Evolutionary conservation across 2,113 vertebrate genomes (phyloP), one percentile per base, ranked within the genome.

Genomic region (Gorsachius goisagi): DNA sequence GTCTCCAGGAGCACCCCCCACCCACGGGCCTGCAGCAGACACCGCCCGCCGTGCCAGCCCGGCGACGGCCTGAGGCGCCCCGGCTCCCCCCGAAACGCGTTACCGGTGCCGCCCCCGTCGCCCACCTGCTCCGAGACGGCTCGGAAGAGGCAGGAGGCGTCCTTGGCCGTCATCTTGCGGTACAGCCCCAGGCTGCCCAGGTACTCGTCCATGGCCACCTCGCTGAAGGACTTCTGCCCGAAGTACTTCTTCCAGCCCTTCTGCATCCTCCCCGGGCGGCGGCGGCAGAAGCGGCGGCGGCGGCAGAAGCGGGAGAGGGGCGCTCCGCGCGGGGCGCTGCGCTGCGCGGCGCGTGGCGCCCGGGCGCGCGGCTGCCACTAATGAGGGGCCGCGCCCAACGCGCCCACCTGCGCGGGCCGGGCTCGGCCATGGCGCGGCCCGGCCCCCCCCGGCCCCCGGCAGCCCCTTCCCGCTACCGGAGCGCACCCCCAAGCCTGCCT

Each of bases 151-250:
- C 99, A 99, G 50, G 99, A 99, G 44, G 99, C 99, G 97, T 99
- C 99, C 88, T 99, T 98, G 24, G 99, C 99, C 85, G 99, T 99
- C 97, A 99, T 99, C 97, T 99, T 99, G 80, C 99, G 97, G 98
- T 99, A 99, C 53, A 99, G 98, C 15, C 99, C 99, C 93, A 99
- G 97, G 81, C 98, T 99, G 96, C 97, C 97, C 97, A 99, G 98
- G 95, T 99, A 99, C 93, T 99, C 99, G 96, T 99, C 99, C 99
- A 99, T 99, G 96, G 98, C 99, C 84, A 98, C 93, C 96, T 98
- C 98, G 93, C 79, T 97, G 89, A 97, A 96, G 84, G 98, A 97
- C 96, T 98, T 98, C 96, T 98, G 98, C 63, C 97, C 97, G 88
- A 98, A 99, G 97, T 99, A 99, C 88, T 99, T 99, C 97, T 99